Evolutionary conservation across 2,113 vertebrate species (phyloP), one percentile per base, ranked within the genome.

Genomic region (Erpornis zantholeuca): DNA sequence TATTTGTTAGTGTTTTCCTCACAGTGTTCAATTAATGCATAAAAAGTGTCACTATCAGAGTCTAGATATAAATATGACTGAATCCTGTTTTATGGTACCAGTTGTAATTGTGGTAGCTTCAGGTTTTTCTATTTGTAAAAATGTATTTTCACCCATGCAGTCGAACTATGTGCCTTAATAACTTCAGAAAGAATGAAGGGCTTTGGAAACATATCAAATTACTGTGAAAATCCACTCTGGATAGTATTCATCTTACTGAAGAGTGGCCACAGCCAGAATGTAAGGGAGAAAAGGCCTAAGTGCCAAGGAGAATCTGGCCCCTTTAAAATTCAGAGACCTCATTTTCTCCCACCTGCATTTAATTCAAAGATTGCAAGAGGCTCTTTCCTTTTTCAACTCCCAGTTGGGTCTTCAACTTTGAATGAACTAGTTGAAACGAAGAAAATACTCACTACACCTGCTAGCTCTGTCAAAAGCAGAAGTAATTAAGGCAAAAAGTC

Each of bases 271-370:
- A 81, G 72, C 15, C 44, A 57, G n/a, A 76, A 72, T 11, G 9
- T 53, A 35, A 52, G 47, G 42, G 23, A 50, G 44, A 10, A 27
- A 42, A 83, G 22, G 25, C 4, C 1, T 36, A 57, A 72, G 33
- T 90, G 65, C 66, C 47, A 66, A 35, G 27, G 45, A 57, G 85
- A 85, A 28, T 63, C 45, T 94, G 82, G 10, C 54, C 3, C 50
- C 18, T 96, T 91, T 93, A 60, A 80, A 86, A 93, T 59, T 73
- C 76, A 53, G 71, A 82, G 78, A 52, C 56, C 59, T 95, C 68
- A 56, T 94, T 96, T 92, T 92, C n/a, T 94, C 23, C 53, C 47
- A 88, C 85, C 82, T 92, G 22, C 63, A 64, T 79, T 77, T 97
- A 86, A 80, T 66, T 90, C 56, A 23, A 75, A 49, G 22, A 36